These are phyloP conservation scores for Tiaroga cobitis DNA, from an alignment of 2,797 vertebrate genomes.

Conservation along the genomic window DNA sequence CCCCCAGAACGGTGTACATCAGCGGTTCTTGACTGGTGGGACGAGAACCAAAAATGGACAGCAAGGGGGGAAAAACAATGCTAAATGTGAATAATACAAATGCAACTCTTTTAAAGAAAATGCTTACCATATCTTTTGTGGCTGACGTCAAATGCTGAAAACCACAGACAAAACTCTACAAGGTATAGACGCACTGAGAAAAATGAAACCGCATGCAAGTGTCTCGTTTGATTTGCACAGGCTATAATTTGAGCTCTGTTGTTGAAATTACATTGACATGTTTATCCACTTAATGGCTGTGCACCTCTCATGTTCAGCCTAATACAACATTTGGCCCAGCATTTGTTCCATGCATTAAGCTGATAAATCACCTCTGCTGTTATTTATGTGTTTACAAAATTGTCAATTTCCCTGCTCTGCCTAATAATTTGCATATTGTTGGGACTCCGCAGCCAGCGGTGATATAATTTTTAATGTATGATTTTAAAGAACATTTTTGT, in stretches of 20 bases:
- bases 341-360: constrained; percentile 5
- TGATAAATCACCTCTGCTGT: background rate
- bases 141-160: background rate
- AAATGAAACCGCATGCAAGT: background rate
- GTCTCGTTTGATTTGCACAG: constrained; percentile 10
- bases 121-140: background rate
- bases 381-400: constrained; percentile 9
- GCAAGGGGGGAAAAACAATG: background rate
- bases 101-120: background rate
- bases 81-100: background rate
- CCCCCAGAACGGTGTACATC: background rate
- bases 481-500: constrained; percentile 8
- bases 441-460: background rate
- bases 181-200: background rate
- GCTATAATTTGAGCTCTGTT: background rate
- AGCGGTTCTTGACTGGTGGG: background rate
- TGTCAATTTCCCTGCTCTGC: background rate
- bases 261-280: constrained; percentile 1
- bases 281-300: constrained; percentile 1
- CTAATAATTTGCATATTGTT: background rate
- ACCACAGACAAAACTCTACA: background rate
- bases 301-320: constrained; percentile 13
- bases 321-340: constrained; percentile 4
- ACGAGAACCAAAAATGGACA: background rate
- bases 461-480: background rate